Conservation (phyloP, 2,113 vertebrate species). For the Pseudorectes ferrugineus region DNA sequence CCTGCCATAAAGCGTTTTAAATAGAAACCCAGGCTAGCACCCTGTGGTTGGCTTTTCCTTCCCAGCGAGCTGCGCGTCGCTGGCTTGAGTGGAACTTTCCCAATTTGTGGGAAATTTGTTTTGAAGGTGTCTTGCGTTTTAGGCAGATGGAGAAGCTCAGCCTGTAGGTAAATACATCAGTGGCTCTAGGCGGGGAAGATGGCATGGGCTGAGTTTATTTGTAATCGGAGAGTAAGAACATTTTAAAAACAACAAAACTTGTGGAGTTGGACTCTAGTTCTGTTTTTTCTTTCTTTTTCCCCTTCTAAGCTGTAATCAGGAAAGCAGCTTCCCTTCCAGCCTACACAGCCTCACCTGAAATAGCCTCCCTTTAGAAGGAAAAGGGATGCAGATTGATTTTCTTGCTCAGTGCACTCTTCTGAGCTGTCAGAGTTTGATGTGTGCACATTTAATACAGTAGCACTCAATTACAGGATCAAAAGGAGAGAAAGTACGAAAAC, state of each 20-base stretch:
- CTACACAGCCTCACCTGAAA: neutral
- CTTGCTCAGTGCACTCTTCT: neutral
- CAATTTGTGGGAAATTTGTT: neutral
- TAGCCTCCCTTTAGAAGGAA: neutral
- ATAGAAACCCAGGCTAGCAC: neutral
- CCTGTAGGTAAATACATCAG: neutral
- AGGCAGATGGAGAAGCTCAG: neutral
- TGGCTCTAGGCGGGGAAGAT: neutral
- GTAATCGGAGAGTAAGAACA: neutral
- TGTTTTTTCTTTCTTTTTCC: neutral
- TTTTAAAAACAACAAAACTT: neutral
- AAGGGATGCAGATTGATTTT: neutral
- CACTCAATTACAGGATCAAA: neutral
- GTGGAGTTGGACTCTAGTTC: neutral
- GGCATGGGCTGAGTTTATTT: neutral
- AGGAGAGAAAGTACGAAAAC: neutral
- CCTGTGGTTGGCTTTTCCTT: conserved; percentile 24
- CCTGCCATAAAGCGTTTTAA: conserved; percentile 21
- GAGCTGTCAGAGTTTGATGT: neutral
- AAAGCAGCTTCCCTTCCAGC: neutral
- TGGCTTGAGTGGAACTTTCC: neutral
- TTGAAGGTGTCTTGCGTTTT: neutral
- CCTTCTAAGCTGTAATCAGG: neutral
- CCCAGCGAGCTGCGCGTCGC: neutral
- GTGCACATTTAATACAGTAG: neutral